Percentiles rank a stretch among this genome's conserved stretches.
These are phyloP conservation scores for Falco peregrinus DNA, from an alignment of 2,797 vertebrate species.

Conservation along the genomic window DNA sequence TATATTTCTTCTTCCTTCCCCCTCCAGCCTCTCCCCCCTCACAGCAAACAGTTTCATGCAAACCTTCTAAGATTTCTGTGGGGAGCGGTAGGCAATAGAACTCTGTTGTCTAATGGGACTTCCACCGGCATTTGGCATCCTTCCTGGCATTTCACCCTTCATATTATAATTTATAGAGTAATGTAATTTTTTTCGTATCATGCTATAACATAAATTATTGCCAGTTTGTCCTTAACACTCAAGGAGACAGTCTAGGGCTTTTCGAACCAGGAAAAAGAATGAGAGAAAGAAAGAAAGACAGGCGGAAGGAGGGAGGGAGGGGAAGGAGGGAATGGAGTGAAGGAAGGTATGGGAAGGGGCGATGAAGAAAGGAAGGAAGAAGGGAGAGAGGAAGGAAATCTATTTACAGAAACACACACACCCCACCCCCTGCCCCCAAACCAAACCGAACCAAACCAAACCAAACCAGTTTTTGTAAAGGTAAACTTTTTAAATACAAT, in stretches of 20 bases:
- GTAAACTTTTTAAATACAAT: not conserved
- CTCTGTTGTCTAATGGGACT: conserved; percentile 77
- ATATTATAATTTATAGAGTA: conserved; percentile 79
- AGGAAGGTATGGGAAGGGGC: not conserved
- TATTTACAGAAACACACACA: not conserved
- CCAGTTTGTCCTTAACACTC: conserved; percentile 77
- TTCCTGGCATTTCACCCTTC: conserved; percentile 72
- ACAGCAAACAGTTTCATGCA: not conserved
- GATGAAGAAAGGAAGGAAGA: not conserved
- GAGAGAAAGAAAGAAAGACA: not conserved
- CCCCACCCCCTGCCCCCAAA: no score
- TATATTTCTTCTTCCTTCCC: not conserved
- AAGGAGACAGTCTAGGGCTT: conserved; percentile 76
- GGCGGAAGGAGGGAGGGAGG: no score
- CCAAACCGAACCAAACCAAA: not conserved
- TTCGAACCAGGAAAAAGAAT: conserved; percentile 4
- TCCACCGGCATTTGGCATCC: conserved; percentile 71
- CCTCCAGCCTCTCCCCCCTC: not conserved
- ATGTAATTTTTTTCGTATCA: conserved; percentile 76
- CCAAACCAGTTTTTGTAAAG: not conserved
- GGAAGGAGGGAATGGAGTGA: no score
- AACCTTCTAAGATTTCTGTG: conserved; percentile 59
- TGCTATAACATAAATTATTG: conserved; percentile 78
- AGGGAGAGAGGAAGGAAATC: not conserved
- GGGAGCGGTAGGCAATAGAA: conserved; percentile 65